Conservation (phyloP, 2,888 invertebrate genomes). For the Coenonympha glycerion region DNA sequence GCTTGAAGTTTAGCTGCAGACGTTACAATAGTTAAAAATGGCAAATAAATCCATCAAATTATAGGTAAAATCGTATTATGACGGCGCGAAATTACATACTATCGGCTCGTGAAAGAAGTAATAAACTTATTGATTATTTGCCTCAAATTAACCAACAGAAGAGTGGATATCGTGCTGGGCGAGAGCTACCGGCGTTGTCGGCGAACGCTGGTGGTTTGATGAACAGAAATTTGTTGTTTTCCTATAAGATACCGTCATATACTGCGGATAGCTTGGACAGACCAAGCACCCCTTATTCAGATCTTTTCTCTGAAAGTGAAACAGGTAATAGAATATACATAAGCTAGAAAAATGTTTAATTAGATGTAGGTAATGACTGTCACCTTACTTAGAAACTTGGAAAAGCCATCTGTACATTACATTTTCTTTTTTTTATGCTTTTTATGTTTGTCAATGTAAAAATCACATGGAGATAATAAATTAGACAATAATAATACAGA, state of each 20-base stretch:
- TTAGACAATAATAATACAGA: too few species aligned
- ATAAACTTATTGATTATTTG: slow-evolving; percentile 59
- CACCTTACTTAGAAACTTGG: too few species aligned
- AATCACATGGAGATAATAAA: too few species aligned
- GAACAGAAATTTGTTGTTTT: slow-evolving; percentile 59
- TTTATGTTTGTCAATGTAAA: too few species aligned
- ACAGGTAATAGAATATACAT: too few species aligned
- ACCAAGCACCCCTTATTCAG: slow-evolving; percentile 62
- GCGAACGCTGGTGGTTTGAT: slow-evolving; percentile 49
- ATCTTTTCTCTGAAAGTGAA: slow-evolving; percentile 68
- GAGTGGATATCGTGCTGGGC: slow-evolving; percentile 45
- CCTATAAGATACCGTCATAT: slow-evolving; percentile 49
- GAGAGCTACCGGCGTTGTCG: slow-evolving; percentile 54
- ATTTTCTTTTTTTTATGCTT: too few species aligned
- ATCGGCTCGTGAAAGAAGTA: slow-evolving; percentile 60
- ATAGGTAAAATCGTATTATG: slow-evolving; percentile 47
- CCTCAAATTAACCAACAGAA: slow-evolving; percentile 62
- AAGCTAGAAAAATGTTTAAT: too few species aligned
- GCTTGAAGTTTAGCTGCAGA: too few species aligned
- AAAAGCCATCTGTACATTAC: too few species aligned
- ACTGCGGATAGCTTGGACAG: slow-evolving; percentile 49
- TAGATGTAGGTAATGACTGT: too few species aligned
- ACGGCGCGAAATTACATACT: slow-evolving; percentile 62
- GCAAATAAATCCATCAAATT: not conserved
- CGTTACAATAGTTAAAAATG: too few species aligned